phyloP scores from a whole-genome alignment of 1,140 invertebrate species.

The Paralvinella palmiformis region DNA sequence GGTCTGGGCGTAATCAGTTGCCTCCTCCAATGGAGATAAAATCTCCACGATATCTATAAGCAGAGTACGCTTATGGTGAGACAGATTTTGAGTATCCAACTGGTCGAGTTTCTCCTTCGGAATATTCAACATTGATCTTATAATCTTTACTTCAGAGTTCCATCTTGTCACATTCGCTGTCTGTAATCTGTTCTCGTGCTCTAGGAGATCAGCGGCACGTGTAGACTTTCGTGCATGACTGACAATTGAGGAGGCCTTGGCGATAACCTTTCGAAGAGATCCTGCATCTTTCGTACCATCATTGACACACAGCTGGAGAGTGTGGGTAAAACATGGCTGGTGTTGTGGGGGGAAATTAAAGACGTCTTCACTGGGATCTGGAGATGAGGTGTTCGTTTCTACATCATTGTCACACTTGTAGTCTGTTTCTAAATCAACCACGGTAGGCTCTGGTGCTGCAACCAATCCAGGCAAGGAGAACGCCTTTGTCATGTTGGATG shows the following conservation, averaged over 20 bases:
- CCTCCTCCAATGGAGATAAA: not conserved
- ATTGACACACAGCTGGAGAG: not conserved
- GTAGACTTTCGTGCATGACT: not conserved
- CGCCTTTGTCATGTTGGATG: conserved; percentile 1
- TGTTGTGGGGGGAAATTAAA: not conserved
- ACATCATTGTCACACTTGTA: not conserved
- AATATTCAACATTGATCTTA: not conserved
- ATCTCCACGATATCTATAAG: not conserved
- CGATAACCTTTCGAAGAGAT: not conserved
- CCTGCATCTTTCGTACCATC: not conserved
- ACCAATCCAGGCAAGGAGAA: not conserved
- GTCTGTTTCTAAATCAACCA: not conserved
- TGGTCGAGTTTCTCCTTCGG: too few relatives aligned
- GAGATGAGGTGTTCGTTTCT: not conserved
- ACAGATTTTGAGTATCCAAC: too few relatives aligned
- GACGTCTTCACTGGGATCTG: not conserved
- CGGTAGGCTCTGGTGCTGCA: not conserved
- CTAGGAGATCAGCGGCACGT: not conserved
- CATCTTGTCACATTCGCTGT: not conserved
- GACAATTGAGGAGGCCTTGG: not conserved
- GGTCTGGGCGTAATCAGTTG: not conserved
- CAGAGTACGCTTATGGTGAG: too few relatives aligned
- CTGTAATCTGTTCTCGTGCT: not conserved
- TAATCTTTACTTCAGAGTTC: not conserved
- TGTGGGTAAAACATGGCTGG: not conserved